Percentiles rank a stretch among this genome's conserved stretches.
phyloP scores from a whole-genome alignment of 2,113 vertebrate species.

The Meles meles region DNA sequence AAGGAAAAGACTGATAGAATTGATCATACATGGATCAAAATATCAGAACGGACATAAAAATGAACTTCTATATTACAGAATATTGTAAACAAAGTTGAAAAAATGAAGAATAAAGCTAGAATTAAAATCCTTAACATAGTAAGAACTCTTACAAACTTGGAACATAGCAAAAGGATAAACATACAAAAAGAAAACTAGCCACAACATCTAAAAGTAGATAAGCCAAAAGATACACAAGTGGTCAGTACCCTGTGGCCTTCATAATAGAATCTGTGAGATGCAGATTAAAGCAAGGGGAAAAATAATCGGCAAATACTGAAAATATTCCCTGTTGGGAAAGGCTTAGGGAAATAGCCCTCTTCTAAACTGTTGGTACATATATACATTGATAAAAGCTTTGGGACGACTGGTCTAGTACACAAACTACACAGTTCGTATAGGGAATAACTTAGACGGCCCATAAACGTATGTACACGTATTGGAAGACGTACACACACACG shows the following conservation, averaged over 20 bases:
- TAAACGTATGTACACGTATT: rapidly evolving
- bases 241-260: background rate
- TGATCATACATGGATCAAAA: background rate
- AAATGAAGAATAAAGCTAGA: background rate
- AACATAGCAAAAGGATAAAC: background rate
- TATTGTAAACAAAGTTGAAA: background rate
- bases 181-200: background rate
- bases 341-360: background rate
- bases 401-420: too few relatives aligned
- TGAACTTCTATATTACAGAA: background rate
- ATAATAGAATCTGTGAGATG: background rate
- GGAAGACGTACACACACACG: background rate
- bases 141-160: background rate
- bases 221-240: background rate
- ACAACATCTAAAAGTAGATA: background rate
- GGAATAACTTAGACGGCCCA: background rate
- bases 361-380: background rate
- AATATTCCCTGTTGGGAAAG: background rate
- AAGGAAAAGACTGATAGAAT: background rate
- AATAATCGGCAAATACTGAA: background rate
- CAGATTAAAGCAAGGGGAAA: background rate
- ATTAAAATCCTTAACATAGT: background rate
- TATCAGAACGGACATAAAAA: background rate
- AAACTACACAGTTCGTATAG: background rate
- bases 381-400: background rate